Evolutionary conservation across 64 coral and sea anemone genomes (phyloP).

Genomic region (Montipora efflorescens): DNA sequence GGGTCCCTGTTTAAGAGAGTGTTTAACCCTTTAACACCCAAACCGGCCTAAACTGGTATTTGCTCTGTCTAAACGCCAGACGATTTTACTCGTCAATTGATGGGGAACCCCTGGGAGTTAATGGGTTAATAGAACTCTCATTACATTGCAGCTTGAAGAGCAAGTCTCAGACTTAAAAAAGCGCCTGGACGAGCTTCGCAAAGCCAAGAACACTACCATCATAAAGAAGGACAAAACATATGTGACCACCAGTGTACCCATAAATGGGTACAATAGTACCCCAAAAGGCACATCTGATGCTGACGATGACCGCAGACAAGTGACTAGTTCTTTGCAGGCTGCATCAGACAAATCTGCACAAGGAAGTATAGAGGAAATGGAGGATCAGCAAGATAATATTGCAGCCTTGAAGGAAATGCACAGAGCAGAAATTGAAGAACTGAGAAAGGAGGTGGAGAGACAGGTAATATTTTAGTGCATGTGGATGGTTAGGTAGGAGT

Average conservation of each 20-base stretch:
- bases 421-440: conserved; percentile 20
- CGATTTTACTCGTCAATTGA: too few species aligned
- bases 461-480: background rate
- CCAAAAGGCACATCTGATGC: background rate
- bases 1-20: too few species aligned
- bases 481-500: too few species aligned
- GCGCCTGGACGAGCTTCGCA: conserved; percentile 58
- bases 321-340: background rate
- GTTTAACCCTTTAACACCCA: too few species aligned
- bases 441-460: conserved; percentile 21
- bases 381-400: conserved; percentile 2
- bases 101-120: too few species aligned
- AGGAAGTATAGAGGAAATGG: background rate
- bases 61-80: too few species aligned
- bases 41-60: too few species aligned
- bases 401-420: conserved; percentile 24
- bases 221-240: conserved; percentile 68
- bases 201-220: conserved; percentile 63
- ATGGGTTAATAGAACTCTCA: too few species aligned
- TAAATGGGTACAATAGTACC: background rate
- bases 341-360: background rate
- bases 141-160: conserved; percentile 44
- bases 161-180: conserved; percentile 72
- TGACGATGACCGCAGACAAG: background rate
- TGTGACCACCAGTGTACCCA: conserved; percentile 9